These are phyloP conservation scores for Callospermophilus lateralis DNA, from an alignment of 2,113 vertebrate genomes.

Conservation along the genomic window DNA sequence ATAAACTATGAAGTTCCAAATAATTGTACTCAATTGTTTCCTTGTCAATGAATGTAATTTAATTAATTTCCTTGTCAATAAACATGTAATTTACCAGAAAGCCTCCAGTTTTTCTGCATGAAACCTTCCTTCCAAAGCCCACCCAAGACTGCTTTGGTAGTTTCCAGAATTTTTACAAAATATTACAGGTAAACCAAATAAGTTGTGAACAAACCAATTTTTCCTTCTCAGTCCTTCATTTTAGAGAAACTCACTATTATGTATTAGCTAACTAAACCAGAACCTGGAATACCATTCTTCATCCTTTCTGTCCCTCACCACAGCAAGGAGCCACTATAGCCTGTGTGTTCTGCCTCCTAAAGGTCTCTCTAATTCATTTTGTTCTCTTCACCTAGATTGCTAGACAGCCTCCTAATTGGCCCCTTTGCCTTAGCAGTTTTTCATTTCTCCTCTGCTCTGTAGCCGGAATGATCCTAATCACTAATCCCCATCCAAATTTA, in stretches of 20 bases:
- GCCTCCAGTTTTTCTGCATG: background rate
- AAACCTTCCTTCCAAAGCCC: background rate
- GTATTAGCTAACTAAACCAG: background rate
- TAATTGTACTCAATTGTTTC: background rate
- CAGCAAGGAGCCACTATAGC: background rate
- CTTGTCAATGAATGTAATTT: too few relatives aligned
- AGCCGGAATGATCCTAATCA: background rate
- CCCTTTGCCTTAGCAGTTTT: background rate
- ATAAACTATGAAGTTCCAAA: background rate
- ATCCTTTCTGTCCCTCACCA: background rate
- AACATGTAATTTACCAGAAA: background rate
- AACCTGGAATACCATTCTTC: background rate
- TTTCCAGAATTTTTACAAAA: background rate
- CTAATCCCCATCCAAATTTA: background rate
- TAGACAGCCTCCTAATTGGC: background rate
- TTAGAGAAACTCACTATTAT: background rate
- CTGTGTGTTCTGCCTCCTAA: background rate
- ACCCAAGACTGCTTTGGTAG: background rate
- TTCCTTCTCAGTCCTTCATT: background rate
- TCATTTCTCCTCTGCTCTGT: background rate
- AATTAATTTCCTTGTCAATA: background rate
- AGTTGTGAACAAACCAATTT: background rate
- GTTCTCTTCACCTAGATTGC: background rate
- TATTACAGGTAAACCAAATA: background rate
- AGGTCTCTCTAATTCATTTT: background rate